Conservation (phyloP, 2,113 vertebrate species). For the Uria aalge region DNA sequence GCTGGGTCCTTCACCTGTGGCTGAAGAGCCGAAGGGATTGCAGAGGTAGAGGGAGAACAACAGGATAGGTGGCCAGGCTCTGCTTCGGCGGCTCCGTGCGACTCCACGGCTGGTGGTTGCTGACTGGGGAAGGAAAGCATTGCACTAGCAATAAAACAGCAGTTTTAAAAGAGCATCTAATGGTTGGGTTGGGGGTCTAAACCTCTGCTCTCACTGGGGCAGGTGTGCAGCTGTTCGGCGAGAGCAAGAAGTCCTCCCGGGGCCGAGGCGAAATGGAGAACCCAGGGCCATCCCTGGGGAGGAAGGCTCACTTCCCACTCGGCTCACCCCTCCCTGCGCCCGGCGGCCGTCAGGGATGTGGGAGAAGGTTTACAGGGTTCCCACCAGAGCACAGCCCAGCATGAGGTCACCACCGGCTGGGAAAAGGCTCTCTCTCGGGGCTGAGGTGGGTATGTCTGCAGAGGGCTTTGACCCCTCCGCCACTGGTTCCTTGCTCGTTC, state of each 20-base stretch:
- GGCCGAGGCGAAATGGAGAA: not conserved
- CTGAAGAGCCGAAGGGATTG: not conserved
- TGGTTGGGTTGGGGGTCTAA: accelerated
- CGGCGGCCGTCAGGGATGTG: accelerated
- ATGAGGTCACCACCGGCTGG: accelerated
- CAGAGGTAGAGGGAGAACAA: not conserved
- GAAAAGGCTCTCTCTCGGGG: not conserved
- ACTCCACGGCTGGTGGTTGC: accelerated
- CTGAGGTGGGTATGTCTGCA: accelerated
- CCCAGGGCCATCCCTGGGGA: accelerated
- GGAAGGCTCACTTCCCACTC: not conserved
- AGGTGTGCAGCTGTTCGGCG: accelerated
- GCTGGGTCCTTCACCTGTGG: not conserved
- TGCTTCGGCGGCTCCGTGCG: accelerated
- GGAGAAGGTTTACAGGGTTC: not conserved
- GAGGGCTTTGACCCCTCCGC: not conserved
- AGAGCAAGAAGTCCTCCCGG: not conserved
- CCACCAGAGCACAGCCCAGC: not conserved
- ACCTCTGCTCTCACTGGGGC: not conserved
- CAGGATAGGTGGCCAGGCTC: not conserved
- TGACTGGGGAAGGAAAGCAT: accelerated
- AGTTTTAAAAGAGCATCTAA: not conserved
- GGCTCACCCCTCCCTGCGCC: not conserved
- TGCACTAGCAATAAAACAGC: not conserved
- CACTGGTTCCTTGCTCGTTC: accelerated